These are phyloP conservation scores for Netelia inedita DNA, from an alignment of 2,888 invertebrate genomes.

Conservation along the genomic window DNA sequence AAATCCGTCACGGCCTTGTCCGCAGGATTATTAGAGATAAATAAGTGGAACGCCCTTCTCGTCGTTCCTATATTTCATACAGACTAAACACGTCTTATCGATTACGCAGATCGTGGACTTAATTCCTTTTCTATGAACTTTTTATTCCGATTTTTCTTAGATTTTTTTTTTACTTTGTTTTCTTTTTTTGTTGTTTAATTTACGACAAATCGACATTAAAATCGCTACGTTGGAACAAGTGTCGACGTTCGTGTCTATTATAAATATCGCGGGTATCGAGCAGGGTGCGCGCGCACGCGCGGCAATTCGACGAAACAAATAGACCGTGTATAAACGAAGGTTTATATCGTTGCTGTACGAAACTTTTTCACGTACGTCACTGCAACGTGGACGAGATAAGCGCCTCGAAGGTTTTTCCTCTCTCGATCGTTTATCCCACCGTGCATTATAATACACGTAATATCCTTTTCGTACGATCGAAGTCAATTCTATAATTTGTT, in stretches of 20 bases:
- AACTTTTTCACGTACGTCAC: constrained; percentile 67
- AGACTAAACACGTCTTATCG: constrained; percentile 48
- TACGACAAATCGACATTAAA: constrained; percentile 54
- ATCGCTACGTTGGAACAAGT: constrained; percentile 46
- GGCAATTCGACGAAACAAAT: constrained; percentile 69
- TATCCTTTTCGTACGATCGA: constrained; percentile 45
- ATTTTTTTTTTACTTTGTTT: constrained; percentile 22
- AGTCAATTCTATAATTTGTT: not conserved
- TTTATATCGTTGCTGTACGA: constrained; percentile 67
- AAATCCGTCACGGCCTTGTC: constrained; percentile 56
- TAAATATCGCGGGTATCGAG: constrained; percentile 8
- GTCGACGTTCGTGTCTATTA: constrained; percentile 29
- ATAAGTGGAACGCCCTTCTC: constrained; percentile 65
- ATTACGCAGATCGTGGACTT: constrained; percentile 46
- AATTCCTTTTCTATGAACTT: constrained; percentile 20
- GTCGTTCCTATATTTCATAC: constrained; percentile 44
- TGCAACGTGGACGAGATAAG: constrained; percentile 52
- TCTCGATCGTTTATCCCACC: constrained; percentile 57
- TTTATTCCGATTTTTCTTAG: constrained; percentile 25
- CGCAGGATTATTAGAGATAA: constrained; percentile 54
- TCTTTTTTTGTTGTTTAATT: constrained; percentile 37
- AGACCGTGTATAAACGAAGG: constrained; percentile 74
- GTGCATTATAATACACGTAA: constrained; percentile 31
- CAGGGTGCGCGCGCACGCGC: constrained; percentile 44
- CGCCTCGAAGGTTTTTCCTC: constrained; percentile 65